These are phyloP conservation scores for Tipula vernalis DNA, from an alignment of 2,888 invertebrate species.

Conservation along the genomic window DNA sequence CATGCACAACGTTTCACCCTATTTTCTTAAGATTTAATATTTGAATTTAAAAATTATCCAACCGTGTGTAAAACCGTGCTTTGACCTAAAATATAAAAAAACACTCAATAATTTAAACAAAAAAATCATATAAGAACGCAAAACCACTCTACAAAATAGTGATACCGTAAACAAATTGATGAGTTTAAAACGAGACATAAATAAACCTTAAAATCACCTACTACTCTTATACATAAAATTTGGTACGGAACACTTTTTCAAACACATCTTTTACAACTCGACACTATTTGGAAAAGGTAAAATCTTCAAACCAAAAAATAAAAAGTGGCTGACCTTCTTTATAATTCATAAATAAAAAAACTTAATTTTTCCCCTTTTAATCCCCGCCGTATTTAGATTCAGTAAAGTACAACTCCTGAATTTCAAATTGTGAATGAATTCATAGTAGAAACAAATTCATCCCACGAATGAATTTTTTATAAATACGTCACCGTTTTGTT, in stretches of 20 bases:
- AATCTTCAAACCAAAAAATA: neutral
- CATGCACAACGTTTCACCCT: no score
- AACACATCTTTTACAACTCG: neutral
- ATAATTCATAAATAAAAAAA: neutral
- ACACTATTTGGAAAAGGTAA: neutral
- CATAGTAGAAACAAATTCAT: neutral
- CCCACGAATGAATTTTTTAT: neutral
- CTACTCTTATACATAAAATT: neutral
- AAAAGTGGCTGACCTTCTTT: neutral
- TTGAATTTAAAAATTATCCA: no score
- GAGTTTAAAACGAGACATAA: no score
- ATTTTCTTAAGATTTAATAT: no score
- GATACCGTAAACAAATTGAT: no score
- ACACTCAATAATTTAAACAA: no score
- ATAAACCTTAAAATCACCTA: neutral
- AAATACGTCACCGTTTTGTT: neutral
- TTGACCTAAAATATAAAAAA: no score
- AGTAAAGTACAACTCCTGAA: neutral
- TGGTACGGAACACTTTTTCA: neutral
- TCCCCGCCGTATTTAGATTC: neutral
- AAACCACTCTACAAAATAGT: no score
- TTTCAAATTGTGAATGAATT: neutral
- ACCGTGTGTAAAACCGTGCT: no score
- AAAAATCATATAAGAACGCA: no score
- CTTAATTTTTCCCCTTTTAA: neutral